Evolutionary conservation across 2,797 vertebrate species (phyloP).

Genomic region (Capromys pilorides): DNA sequence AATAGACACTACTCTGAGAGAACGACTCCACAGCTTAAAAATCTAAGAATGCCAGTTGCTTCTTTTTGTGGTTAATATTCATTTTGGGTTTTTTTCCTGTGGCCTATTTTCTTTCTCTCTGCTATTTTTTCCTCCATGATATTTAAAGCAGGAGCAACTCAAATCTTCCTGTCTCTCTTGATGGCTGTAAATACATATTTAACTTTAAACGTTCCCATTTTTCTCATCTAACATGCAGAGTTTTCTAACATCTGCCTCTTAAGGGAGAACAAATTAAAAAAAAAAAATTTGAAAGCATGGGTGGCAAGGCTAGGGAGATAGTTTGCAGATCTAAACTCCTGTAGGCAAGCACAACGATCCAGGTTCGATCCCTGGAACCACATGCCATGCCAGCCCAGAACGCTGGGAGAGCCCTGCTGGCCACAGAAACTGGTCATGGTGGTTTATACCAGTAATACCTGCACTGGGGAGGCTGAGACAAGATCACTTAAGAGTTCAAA

Average conservation of each 20-base stretch:
- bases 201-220: not conserved
- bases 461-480: too few relatives aligned
- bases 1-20: not conserved
- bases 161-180: not conserved
- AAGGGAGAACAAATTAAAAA: not conserved
- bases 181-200: slow-evolving; percentile 3
- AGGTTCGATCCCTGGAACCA: too few relatives aligned
- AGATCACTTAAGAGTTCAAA: too few relatives aligned
- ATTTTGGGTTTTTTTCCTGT: not conserved
- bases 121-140: not conserved
- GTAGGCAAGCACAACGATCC: too few relatives aligned
- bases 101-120: not conserved
- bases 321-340: too few relatives aligned
- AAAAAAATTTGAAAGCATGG: not conserved
- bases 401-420: too few relatives aligned
- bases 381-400: too few relatives aligned
- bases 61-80: not conserved
- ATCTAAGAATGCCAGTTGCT: not conserved
- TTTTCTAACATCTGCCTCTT: slow-evolving; percentile 21
- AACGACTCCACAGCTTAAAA: not conserved
- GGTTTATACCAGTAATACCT: too few relatives aligned
- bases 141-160: not conserved
- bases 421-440: too few relatives aligned
- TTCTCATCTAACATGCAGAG: not conserved
- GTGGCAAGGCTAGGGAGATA: too few relatives aligned